Conservation (phyloP, 2,113 vertebrate species). For the Macquaria ambigua region DNA sequence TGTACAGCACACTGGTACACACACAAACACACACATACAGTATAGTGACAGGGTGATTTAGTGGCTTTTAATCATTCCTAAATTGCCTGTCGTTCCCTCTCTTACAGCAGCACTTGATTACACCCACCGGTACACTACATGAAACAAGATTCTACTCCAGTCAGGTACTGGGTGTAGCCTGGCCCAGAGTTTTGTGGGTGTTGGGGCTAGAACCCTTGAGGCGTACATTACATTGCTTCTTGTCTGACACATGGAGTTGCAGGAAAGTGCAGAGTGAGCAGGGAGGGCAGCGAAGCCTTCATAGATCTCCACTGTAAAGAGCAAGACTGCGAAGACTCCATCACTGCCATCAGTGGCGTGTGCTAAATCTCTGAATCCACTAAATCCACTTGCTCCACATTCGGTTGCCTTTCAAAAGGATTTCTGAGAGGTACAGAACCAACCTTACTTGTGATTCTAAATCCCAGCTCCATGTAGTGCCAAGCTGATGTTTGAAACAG, state of each 20-base stretch:
- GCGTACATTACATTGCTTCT: slow-evolving; percentile 19
- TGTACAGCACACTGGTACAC: slow-evolving; percentile 13
- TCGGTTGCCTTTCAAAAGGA: slow-evolving; percentile 40
- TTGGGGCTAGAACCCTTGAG: not conserved
- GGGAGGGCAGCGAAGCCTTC: slow-evolving; percentile 16
- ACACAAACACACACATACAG: slow-evolving; percentile 8
- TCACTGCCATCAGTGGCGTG: slow-evolving; percentile 35
- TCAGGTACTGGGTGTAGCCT: slow-evolving; percentile 8
- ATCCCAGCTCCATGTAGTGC: slow-evolving; percentile 44
- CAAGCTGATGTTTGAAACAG: slow-evolving; percentile 50
- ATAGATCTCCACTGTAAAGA: slow-evolving; percentile 44
- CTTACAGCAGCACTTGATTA: slow-evolving; percentile 60
- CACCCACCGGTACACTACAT: slow-evolving; percentile 41
- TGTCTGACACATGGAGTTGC: not conserved
- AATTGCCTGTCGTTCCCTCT: slow-evolving; percentile 62
- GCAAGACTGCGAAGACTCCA: slow-evolving; percentile 37
- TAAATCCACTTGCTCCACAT: slow-evolving; percentile 58
- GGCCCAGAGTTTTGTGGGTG: slow-evolving; percentile 1
- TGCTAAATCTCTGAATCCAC: slow-evolving; percentile 50
- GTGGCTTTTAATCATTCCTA: slow-evolving; percentile 71
- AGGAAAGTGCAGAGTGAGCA: slow-evolving; percentile 54
- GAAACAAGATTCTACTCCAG: slow-evolving; percentile 26
- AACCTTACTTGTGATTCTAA: slow-evolving; percentile 54
- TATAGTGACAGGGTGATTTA: slow-evolving; percentile 65
- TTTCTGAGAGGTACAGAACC: slow-evolving; percentile 42